Evolutionary conservation across 2,888 invertebrate genomes (phyloP).

Genomic region (Hesperia comma): DNA sequence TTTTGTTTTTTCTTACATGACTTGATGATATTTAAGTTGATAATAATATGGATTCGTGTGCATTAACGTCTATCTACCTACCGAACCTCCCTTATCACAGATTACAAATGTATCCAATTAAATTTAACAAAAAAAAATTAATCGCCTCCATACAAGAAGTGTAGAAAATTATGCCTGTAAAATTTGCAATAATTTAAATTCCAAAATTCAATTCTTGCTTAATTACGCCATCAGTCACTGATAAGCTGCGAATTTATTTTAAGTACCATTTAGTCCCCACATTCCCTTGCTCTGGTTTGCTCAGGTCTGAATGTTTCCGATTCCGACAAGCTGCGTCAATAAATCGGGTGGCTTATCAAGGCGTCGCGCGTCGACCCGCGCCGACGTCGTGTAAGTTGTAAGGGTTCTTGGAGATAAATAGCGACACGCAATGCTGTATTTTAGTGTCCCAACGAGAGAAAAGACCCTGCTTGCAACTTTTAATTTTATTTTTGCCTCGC

Average conservation of each 20-base stretch:
- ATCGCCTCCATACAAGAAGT: too few relatives aligned
- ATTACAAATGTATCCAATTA: too few relatives aligned
- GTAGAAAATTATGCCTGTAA: too few relatives aligned
- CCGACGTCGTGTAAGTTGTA: slow-evolving; percentile 12
- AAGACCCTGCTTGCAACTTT: background rate
- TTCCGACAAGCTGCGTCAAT: slow-evolving; percentile 11
- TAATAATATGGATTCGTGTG: too few relatives aligned
- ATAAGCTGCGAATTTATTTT: background rate
- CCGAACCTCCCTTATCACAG: too few relatives aligned
- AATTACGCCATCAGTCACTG: background rate
- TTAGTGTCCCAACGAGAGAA: slow-evolving; percentile 20
- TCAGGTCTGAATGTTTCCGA: slow-evolving; percentile 7
- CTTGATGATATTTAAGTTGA: too few relatives aligned
- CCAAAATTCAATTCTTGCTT: background rate
- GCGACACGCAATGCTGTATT: slow-evolving; percentile 11
- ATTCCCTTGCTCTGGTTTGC: background rate
- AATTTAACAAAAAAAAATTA: too few relatives aligned
- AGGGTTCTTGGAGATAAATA: slow-evolving; percentile 15
- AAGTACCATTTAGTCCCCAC: background rate
- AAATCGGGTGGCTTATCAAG: slow-evolving; percentile 24
- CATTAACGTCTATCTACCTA: too few relatives aligned
- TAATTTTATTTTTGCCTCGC: slow-evolving; percentile 1
- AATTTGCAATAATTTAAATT: too few relatives aligned
- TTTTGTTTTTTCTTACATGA: too few relatives aligned
- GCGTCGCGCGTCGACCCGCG: background rate